Conservation (phyloP, 2,888 invertebrate genomes). For the Anarsia innoxiella region DNA sequence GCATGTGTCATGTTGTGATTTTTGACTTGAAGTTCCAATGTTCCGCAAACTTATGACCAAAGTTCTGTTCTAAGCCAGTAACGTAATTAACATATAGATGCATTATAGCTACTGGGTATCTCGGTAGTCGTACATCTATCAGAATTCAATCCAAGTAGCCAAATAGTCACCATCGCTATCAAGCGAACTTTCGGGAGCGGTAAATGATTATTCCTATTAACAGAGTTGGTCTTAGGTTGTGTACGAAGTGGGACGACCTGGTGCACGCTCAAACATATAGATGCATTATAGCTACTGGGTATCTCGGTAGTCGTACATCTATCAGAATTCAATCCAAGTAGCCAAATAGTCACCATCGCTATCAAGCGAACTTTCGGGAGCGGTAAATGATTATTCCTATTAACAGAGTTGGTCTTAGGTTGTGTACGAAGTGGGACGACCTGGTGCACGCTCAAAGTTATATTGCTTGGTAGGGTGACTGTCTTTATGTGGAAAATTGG, state of each 20-base stretch:
- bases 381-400: conserved; percentile 13
- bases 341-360: neutral
- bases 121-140: too few relatives aligned
- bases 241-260: conserved; percentile 4
- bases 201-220: conserved; percentile 14
- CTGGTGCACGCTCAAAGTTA: conserved; percentile 10
- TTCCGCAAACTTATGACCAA: too few relatives aligned
- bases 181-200: conserved; percentile 5
- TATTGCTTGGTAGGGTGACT: conserved; percentile 11
- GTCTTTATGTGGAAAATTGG: neutral
- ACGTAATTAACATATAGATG: too few relatives aligned
- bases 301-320: too few relatives aligned
- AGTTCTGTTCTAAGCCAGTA: too few relatives aligned
- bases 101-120: too few relatives aligned
- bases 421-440: conserved; percentile 7
- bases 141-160: neutral
- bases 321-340: neutral
- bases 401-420: conserved; percentile 9
- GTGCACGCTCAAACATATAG: conserved; percentile 6
- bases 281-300: too few relatives aligned
- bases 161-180: conserved; percentile 1
- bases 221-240: conserved; percentile 9
- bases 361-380: conserved; percentile 4
- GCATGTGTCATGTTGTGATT: too few relatives aligned
- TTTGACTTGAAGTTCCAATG: too few relatives aligned